These are phyloP conservation scores for Octopus bimaculoides DNA, from an alignment of 1,140 invertebrate species.

Conservation along the genomic window DNA sequence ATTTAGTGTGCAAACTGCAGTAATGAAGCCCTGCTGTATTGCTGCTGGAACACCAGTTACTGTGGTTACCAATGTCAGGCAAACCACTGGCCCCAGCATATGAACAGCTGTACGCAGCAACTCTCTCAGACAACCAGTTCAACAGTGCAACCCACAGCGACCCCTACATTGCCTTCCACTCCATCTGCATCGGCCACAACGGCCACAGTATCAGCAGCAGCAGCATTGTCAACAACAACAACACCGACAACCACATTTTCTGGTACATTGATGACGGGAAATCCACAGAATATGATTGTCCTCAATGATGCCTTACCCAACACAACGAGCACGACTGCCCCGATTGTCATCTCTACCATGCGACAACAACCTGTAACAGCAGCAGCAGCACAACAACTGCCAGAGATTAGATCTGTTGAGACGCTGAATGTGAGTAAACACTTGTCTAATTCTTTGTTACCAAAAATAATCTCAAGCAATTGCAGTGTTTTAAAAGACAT, in stretches of 20 bases:
- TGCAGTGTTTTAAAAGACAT: too few relatives aligned
- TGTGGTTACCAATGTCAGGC: slow-evolving; percentile 78
- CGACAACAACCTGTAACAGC: background rate
- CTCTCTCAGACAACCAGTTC: slow-evolving; percentile 32
- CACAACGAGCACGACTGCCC: background rate
- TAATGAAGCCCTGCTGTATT: slow-evolving; percentile 85
- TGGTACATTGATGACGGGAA: background rate
- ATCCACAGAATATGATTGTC: background rate
- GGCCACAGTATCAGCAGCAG: background rate
- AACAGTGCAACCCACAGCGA: slow-evolving; percentile 24
- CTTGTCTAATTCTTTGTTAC: too few relatives aligned
- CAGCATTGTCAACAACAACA: background rate
- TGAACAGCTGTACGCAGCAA: slow-evolving; percentile 58
- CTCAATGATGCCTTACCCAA: background rate
- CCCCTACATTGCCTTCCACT: slow-evolving; percentile 23
- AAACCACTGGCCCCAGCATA: slow-evolving; percentile 61
- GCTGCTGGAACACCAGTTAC: slow-evolving; percentile 93
- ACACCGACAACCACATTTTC: slow-evolving; percentile 3
- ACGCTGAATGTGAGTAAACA: background rate
- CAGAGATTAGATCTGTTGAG: background rate
- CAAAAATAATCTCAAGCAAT: too few relatives aligned
- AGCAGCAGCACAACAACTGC: background rate
- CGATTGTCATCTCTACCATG: background rate
- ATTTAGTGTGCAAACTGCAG: slow-evolving; percentile 74
- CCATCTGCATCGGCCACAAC: slow-evolving; percentile 12